phyloP scores from a whole-genome alignment of 2,888 invertebrate genomes.

The Eupithecia centaureata region DNA sequence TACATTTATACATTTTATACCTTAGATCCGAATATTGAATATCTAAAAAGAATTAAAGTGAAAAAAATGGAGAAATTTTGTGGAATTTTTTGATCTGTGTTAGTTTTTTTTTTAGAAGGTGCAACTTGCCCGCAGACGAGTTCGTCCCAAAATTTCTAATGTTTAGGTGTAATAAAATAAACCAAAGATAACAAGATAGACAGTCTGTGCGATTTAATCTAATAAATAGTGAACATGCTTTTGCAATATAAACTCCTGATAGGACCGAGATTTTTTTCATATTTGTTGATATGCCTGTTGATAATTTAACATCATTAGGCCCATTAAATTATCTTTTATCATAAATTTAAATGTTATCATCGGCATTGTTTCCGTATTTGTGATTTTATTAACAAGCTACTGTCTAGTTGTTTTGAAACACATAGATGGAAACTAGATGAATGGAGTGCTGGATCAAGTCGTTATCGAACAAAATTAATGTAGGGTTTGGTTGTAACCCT shows the following conservation, averaged over 20 bases:
- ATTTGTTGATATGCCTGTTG: neutral
- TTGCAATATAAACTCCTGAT: constrained; percentile 3
- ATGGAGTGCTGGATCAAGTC: neutral
- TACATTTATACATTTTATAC: too few relatives aligned
- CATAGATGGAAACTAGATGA: too few relatives aligned
- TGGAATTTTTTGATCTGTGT: too few relatives aligned
- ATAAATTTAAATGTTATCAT: neutral
- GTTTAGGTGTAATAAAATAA: too few relatives aligned
- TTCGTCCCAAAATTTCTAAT: too few relatives aligned
- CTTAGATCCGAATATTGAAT: too few relatives aligned
- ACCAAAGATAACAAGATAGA: neutral
- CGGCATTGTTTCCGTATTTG: neutral
- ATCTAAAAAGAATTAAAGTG: too few relatives aligned
- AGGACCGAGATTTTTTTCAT: neutral
- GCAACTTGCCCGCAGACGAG: too few relatives aligned
- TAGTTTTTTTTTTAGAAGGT: too few relatives aligned
- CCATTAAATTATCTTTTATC: neutral
- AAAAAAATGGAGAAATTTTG: too few relatives aligned
- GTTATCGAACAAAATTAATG: neutral
- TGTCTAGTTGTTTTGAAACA: neutral
- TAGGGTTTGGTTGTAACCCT: too few relatives aligned
- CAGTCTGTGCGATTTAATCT: neutral
- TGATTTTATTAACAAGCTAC: neutral
- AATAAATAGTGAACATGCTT: neutral
- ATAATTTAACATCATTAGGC: too few relatives aligned